Base-by-base conservation (phyloP, 2,888 invertebrate genomes). In the Sipha maydis region DNA sequence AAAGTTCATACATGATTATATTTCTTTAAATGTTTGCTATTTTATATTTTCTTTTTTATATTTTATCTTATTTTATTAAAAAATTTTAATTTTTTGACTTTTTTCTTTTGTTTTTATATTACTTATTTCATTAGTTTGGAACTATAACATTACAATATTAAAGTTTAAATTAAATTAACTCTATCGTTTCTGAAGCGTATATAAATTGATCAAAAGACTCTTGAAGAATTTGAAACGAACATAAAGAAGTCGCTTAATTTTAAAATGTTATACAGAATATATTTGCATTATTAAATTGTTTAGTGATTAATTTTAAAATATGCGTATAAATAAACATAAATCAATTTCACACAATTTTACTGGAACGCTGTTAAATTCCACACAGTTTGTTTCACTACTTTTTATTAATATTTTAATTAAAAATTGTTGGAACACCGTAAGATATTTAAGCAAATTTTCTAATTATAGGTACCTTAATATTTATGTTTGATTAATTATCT, bases 371-470 rank as follows among this genome's bases (percentile, higher is more conserved):
- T 8, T n/a, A 31, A 79, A 4, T 61, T 25, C 34, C 19, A 3
- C 25, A 34, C 31, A 34, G 11, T 41, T 82, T 28, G 5, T 28
- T 38, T 41, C 31, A 28, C 38, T 41, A 25, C n/a, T 41, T 28
- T 31, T 25, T 54, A 82, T 31, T 54, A 8, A 31, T 73, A 34
- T 34, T 83, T 34, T 34, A 71, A 83, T 83, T 83, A 54, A 73
- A 69, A 83, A 54, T 41, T 3, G 31, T 83, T n/a, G 83, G 21
- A 14, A 34, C 48, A 25, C 25, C 69, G 28, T 31, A 73, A 83
- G 48, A 5, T 1, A 34, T 71, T 54, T 17, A 54, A 21, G 31
- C 25, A 8, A 8, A 28, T 71, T 48, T 21, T 14, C 21, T 21
- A 25, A 61, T 41, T 9, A 41, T 61, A 61, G 1, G 21, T 25